A percentile compares a stretch with the other conserved stretches of the same genome.
phyloP scores from a whole-genome alignment of 2,797 vertebrate species.

The Dromococcyx pavoninus region DNA sequence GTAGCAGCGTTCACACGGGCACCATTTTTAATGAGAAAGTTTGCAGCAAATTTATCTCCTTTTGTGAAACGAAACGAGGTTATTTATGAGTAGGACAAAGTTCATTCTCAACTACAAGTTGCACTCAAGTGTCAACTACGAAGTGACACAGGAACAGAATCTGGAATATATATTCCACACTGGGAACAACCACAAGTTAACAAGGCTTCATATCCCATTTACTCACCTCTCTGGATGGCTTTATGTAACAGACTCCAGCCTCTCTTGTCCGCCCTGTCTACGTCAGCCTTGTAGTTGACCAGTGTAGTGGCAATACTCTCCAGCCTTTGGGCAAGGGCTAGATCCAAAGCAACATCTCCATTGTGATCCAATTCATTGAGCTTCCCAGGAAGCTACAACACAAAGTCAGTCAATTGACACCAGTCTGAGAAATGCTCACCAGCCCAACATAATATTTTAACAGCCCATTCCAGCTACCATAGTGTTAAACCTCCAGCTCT shows the following conservation, averaged over 20 bases:
- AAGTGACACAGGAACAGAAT: not conserved
- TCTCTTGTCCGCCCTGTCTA: slow-evolving; percentile 93
- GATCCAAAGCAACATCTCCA: slow-evolving; percentile 92
- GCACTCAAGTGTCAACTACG: not conserved
- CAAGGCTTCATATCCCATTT: not conserved
- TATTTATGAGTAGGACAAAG: not conserved
- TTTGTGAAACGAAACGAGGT: slow-evolving; percentile 7
- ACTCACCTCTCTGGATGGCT: slow-evolving; percentile 93
- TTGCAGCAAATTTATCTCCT: slow-evolving; percentile 94
- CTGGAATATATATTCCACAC: not conserved
- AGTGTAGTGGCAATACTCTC: slow-evolving; percentile 95
- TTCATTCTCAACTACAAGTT: not conserved
- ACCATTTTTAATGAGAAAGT: slow-evolving; percentile 93
- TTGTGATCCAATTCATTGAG: slow-evolving; percentile 94
- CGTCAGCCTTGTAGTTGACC: slow-evolving; percentile 92
- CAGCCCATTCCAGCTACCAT: not conserved
- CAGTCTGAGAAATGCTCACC: not conserved
- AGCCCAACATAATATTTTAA: not conserved
- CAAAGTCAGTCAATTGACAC: not conserved
- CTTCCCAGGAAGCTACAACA: slow-evolving; percentile 88
- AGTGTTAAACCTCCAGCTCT: not conserved
- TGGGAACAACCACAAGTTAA: not conserved
- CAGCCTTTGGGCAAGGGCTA: slow-evolving; percentile 88
- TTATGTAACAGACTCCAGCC: slow-evolving; percentile 98
- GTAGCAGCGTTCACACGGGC: slow-evolving; percentile 94